Percentiles rank a stretch among this genome's conserved stretches.
phyloP scores from a whole-genome alignment of 2,113 vertebrate genomes.

The Sakesphorus luctuosus region DNA sequence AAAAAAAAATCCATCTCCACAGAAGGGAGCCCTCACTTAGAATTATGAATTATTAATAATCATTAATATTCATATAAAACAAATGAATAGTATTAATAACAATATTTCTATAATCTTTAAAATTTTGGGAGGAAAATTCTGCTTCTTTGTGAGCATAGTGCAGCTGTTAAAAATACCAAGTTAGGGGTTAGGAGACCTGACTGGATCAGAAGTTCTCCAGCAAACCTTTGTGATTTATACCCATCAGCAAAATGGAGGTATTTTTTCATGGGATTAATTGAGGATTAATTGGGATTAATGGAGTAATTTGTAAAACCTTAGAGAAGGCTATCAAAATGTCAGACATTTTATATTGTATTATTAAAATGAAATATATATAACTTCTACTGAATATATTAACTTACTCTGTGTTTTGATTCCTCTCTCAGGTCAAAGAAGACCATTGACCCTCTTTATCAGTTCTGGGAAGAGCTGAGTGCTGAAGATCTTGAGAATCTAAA shows the following conservation, averaged over 20 bases:
- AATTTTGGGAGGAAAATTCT: neutral
- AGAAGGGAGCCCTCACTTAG: neutral
- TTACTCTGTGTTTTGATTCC: neutral
- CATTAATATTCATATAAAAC: neutral
- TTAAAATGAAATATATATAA: neutral
- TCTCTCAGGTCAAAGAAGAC: constrained; percentile 84
- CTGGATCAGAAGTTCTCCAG: neutral
- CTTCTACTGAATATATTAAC: neutral
- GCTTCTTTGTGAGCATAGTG: neutral
- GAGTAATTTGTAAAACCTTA: neutral
- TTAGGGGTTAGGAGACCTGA: neutral
- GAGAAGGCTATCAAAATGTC: neutral
- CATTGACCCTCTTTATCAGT: constrained; percentile 88
- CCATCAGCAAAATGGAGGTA: neutral
- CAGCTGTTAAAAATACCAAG: neutral
- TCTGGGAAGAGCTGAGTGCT: constrained; percentile 88
- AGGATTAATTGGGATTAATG: neutral
- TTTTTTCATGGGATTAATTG: neutral
- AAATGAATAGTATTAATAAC: neutral
- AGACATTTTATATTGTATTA: neutral
- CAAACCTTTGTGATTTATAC: neutral
- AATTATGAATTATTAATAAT: neutral
- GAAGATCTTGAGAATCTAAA: constrained; percentile 76
- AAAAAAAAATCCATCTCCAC: neutral
- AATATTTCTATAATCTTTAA: neutral